These are phyloP conservation scores for Grallaria varia DNA, from an alignment of 2,113 vertebrate species.

Conservation along the genomic window DNA sequence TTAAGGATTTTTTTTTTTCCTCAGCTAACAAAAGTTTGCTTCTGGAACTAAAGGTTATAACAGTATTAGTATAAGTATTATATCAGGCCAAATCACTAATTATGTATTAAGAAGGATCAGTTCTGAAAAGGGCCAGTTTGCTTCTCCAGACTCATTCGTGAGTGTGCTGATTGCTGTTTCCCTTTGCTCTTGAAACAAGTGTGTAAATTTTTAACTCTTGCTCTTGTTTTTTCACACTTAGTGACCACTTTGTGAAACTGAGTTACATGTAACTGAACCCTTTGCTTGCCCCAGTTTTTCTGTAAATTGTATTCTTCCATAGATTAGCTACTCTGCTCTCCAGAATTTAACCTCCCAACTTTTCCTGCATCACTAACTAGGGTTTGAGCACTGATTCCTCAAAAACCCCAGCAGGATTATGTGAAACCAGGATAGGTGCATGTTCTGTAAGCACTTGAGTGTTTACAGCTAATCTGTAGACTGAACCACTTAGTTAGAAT, in stretches of 20 bases:
- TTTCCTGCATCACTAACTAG: neutral
- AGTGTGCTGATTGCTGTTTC: neutral
- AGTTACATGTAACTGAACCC: neutral
- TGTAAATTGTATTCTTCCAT: neutral
- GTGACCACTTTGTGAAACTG: neutral
- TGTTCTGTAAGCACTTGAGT: neutral
- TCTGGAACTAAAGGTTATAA: slow-evolving; percentile 11
- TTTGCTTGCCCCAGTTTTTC: neutral
- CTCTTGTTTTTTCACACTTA: neutral
- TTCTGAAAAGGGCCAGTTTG: neutral
- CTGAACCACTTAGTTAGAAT: neutral
- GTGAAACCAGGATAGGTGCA: neutral
- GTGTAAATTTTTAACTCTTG: neutral
- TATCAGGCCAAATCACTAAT: slow-evolving; percentile 30
- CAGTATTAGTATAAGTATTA: neutral
- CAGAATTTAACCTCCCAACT: neutral
- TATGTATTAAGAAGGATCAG: slow-evolving; percentile 41
- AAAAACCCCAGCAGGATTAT: neutral
- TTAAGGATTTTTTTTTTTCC: neutral
- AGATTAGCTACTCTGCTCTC: neutral
- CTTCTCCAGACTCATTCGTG: neutral
- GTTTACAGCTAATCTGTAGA: neutral
- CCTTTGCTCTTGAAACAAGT: neutral
- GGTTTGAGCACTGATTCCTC: neutral
- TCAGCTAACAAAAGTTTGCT: slow-evolving; percentile 2